Base-by-base conservation (phyloP, 2,797 vertebrate species). In the Amazonetta brasiliensis region DNA sequence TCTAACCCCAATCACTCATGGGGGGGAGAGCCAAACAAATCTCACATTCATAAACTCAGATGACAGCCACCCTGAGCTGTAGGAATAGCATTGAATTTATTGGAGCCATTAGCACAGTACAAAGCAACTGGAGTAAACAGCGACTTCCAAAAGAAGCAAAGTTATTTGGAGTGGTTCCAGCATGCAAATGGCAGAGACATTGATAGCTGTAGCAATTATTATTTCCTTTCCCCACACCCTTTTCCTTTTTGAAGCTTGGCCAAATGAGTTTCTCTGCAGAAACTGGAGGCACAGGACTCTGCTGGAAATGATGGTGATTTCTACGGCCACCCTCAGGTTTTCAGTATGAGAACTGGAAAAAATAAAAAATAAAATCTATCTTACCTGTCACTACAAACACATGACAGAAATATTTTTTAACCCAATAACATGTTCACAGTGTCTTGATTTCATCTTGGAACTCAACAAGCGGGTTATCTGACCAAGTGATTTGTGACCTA, bases 41-140 rank as follows among this genome's bases (percentile, higher is more conserved):
- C 87, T 94, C 83, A 85, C 93, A 97, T 96, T 95, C 95, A 96
- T 95, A 91, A 89, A 91, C 88, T 69, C 72, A 89, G 78, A 92
- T 90, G 95, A 93, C 89, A 96, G 67, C 81, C 91, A 91, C 84
- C 56, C 67, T 18, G 76, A 94, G 84, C 92, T 84, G 12, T 81
- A 85, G 81, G 44, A 81, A 78, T 71, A 43, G 50, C 76, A 48
- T 0, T 4, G 92, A 90, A 95, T 95, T 94, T 92, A 91, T 71
- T 74, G 55, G 73, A 95, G 64, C 83, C 0, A 3, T 74, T 88
- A 79, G 90, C 14, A 0, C 87, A 82, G 92, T 60, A 96, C 95
- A 97, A 96, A 96, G 95, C 80, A 94, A 91, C n/a, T 2, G 71
- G 88, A 87, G 74, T 55, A 96, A 96, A 92, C 85, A 82, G 87